These are phyloP conservation scores for Lamprologus lemairii DNA, from an alignment of 2,113 vertebrate genomes.

Conservation along the genomic window DNA sequence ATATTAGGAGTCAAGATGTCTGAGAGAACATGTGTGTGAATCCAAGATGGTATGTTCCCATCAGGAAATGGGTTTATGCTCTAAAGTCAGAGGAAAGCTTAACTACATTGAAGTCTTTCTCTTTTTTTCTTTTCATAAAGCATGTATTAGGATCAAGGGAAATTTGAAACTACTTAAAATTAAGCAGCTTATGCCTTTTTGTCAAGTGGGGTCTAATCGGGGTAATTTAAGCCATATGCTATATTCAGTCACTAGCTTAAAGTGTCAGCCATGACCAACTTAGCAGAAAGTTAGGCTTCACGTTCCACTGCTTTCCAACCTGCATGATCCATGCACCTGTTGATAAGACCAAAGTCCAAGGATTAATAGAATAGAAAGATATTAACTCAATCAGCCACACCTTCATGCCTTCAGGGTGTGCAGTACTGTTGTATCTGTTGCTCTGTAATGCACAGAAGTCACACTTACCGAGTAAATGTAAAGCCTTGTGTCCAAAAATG, in stretches of 20 bases:
- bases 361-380: neutral
- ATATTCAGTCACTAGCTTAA: constrained; percentile 44
- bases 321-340: constrained; percentile 23
- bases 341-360: constrained; percentile 4
- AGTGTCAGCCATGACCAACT: constrained; percentile 58
- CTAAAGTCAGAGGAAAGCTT: constrained; percentile 25
- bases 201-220: constrained; percentile 55
- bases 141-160: constrained; percentile 49
- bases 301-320: neutral
- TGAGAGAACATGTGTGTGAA: neutral
- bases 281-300: constrained; percentile 39
- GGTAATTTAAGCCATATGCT: constrained; percentile 59
- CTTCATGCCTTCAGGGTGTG: neutral
- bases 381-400: neutral
- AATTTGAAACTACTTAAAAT: constrained; percentile 60
- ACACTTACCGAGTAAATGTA: neutral
- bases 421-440: neutral
- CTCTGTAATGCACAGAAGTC: neutral
- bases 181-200: constrained; percentile 66
- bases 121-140: neutral
- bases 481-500: neutral
- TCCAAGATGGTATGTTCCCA: neutral
- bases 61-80: constrained; percentile 13
- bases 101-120: constrained; percentile 4
- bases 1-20: neutral